Evolutionary conservation across 2,888 invertebrate species (phyloP), one percentile per base, ranked within the genome.

Genomic region (Eurytoma adleriae): DNA sequence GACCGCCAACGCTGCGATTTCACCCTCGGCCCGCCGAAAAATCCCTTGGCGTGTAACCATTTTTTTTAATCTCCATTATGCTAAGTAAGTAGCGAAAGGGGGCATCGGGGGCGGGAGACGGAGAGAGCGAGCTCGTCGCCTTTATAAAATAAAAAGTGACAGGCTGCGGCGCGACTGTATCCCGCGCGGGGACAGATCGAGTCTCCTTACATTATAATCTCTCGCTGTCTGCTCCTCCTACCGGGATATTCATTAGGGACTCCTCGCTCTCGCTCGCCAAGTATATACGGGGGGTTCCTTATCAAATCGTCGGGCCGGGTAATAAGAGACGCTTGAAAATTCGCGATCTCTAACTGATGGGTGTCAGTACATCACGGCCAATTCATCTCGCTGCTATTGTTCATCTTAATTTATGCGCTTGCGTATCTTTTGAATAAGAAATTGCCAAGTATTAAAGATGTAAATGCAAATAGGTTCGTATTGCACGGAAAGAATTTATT

Each of bases 11-110:
- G 57, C 61, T 24, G 67, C 64, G 79, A 79, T 74, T 74, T 74
- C 64, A 66, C 20, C 64, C 27, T 24, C 54, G 52, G 18, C 7
- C 18, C 13, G 30, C 61, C 61, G 48, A 50, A 54, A 59, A 48
- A 66, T 72, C 78, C 73, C 72, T 20, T 14, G 69, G 48, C 69
- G 71, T 56, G 54, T 68, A 72, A 76, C 56, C 67, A 62, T 80
- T 72, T 76, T 71, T 71, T 80, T 81, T 78, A 78, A 78, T 81
- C 81, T 78, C 75, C 75, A 81, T 81, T 81, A 75, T 81, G 74
- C 77, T 78, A 78, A 78, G 78, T 81, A 78, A 81, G 75, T 81
- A 81, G 66, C 67, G 68, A 68, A 68, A 75, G 67, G 2, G 18
- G 40, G 40, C 40, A 40, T n/a, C n/a, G 10, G 10, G 10, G 40